A percentile compares a stretch with the other conserved stretches of the same genome.
Conservation (phyloP, 92 coral and sea anemone species). For the Desmophyllum pertusum region DNA sequence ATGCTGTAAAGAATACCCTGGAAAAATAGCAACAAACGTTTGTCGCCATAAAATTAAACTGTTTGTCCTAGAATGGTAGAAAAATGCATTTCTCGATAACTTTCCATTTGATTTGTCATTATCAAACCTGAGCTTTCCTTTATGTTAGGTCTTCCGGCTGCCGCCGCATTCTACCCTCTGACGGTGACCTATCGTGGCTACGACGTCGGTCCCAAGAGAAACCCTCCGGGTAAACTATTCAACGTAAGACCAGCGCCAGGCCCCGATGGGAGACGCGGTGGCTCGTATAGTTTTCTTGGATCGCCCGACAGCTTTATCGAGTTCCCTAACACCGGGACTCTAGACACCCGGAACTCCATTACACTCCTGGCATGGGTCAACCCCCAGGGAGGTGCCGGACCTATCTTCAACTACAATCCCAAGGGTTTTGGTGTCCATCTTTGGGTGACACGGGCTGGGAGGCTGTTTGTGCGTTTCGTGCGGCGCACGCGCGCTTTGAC, state of each 20-base stretch:
- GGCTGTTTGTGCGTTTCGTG: conserved; percentile 59
- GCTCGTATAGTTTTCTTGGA: conserved; percentile 71
- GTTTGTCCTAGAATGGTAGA: neutral
- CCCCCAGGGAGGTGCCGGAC: conserved; percentile 69
- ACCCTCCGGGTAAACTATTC: conserved; percentile 72
- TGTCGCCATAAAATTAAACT: neutral
- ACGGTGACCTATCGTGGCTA: conserved; percentile 58
- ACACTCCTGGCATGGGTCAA: conserved; percentile 72
- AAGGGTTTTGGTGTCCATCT: conserved; percentile 71
- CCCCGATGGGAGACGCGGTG: conserved; percentile 71
- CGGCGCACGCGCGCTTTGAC: conserved; percentile 56
- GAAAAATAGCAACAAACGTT: too few species aligned
- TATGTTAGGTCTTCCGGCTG: conserved; percentile 67
- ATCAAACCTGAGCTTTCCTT: neutral
- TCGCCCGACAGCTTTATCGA: conserved; percentile 66
- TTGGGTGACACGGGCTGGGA: conserved; percentile 62
- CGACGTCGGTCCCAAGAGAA: conserved; percentile 65
- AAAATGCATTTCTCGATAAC: neutral
- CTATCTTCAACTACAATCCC: conserved; percentile 73
- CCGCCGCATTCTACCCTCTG: conserved; percentile 81
- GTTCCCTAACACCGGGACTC: conserved; percentile 69
- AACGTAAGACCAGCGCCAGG: conserved; percentile 72
- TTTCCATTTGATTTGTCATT: neutral
- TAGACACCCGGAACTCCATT: conserved; percentile 74
- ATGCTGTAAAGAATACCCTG: too few species aligned